Evolutionary conservation across 2,113 vertebrate species (phyloP).

Genomic region (Lipophrys pholis): DNA sequence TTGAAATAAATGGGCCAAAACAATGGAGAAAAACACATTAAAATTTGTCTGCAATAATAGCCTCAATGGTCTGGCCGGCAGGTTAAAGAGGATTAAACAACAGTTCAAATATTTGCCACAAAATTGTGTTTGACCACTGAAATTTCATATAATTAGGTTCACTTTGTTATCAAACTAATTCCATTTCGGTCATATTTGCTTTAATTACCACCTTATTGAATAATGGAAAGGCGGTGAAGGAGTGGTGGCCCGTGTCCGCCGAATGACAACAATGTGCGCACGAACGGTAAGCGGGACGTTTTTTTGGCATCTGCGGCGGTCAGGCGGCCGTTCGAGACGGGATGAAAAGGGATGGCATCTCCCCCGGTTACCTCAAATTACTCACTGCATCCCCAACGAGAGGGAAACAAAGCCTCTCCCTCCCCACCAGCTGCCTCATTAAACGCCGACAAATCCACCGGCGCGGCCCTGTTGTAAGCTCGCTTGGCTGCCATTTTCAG

Average conservation of each 20-base stretch:
- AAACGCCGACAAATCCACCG: conserved; percentile 51
- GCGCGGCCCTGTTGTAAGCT: conserved; percentile 14
- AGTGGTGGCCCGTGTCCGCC: not conserved
- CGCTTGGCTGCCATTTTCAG: conserved; percentile 35
- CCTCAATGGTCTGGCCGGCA: not conserved
- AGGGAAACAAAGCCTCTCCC: conserved; percentile 45
- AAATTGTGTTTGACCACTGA: not conserved
- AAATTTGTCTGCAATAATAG: not conserved
- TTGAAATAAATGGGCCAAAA: not conserved
- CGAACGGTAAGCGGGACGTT: conserved; percentile 29
- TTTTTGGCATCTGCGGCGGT: conserved; percentile 39
- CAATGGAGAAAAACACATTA: not conserved
- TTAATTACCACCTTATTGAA: conserved; percentile 43
- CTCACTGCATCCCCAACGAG: conserved; percentile 48
- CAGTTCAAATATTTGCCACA: not conserved
- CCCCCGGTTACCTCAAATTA: conserved; percentile 55
- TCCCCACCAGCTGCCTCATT: conserved; percentile 61
- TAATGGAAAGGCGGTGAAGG: conserved; percentile 15
- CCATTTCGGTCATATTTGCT: conserved; percentile 8
- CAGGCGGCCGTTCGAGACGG: conserved; percentile 45
- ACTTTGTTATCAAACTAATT: not conserved
- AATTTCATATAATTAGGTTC: not conserved
- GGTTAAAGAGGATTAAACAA: not conserved
- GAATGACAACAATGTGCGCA: conserved; percentile 35
- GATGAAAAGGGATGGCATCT: conserved; percentile 62